phyloP scores from a whole-genome alignment of 1,140 invertebrate species.

The Anastatus disparis region DNA sequence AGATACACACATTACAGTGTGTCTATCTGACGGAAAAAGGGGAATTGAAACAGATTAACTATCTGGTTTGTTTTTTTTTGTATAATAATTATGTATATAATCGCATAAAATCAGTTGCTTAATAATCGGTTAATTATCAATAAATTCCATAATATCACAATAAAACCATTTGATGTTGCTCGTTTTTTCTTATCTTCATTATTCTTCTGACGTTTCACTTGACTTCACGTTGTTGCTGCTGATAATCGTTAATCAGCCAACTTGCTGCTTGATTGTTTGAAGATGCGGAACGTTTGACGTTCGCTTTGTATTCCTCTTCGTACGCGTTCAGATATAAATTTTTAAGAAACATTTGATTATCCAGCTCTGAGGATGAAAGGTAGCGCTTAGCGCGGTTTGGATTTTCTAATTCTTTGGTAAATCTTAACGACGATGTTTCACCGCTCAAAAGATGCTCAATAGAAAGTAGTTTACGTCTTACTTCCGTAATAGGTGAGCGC shows the following conservation, averaged over 20 bases:
- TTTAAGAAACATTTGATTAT: conserved; percentile 65
- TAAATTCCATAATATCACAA: conserved; percentile 67
- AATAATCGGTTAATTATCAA: conserved; percentile 60
- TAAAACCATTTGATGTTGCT: conserved; percentile 54
- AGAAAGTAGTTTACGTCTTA: conserved; percentile 56
- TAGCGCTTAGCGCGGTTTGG: conserved; percentile 58
- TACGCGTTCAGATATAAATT: conserved; percentile 63
- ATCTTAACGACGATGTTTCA: conserved; percentile 1
- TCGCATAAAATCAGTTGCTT: conserved; percentile 64
- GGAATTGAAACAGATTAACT: conserved; percentile 64
- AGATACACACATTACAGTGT: conserved; percentile 59
- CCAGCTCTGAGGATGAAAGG: conserved; percentile 55
- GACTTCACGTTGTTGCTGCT: conserved; percentile 48
- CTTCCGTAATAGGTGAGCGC: conserved; percentile 45
- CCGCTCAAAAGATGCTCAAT: conserved; percentile 43
- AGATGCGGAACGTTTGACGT: conserved; percentile 62
- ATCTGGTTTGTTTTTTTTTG: too few species aligned
- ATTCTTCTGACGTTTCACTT: too few species aligned
- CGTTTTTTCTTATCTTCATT: too few species aligned
- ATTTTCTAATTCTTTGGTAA: conserved; percentile 50
- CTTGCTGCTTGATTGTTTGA: conserved; percentile 48
- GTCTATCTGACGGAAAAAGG: conserved; percentile 57
- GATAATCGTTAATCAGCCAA: conserved; percentile 49
- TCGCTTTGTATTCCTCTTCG: conserved; percentile 62
- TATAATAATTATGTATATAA: conserved; percentile 59